These are phyloP conservation scores for Antigone vipio DNA, from an alignment of 2,113 vertebrate genomes.

Conservation along the genomic window DNA sequence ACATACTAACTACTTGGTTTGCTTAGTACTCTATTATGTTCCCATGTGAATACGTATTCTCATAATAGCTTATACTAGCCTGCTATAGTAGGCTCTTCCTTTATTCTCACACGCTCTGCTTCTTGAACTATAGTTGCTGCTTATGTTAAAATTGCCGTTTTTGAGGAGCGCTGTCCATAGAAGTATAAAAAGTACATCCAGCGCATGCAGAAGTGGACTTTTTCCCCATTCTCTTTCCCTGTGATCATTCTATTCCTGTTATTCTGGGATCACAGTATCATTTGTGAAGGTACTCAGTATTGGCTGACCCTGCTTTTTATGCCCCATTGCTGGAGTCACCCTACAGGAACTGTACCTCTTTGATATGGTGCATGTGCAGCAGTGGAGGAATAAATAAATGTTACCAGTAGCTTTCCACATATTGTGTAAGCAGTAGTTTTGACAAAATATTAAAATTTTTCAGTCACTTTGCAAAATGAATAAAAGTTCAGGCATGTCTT, in stretches of 20 bases:
- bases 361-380: not conserved
- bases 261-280: not conserved
- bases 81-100: not conserved
- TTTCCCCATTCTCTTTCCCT: not conserved
- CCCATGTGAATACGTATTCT: not conserved
- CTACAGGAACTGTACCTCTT: not conserved
- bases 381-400: not conserved
- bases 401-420: not conserved
- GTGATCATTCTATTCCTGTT: not conserved
- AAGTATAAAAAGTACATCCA: not conserved
- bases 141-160: not conserved
- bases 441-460: not conserved
- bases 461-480: not conserved
- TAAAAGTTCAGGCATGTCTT: not conserved
- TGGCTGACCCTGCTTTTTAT: not conserved
- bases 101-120: not conserved
- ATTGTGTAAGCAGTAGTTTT: not conserved
- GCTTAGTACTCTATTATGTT: not conserved
- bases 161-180: not conserved
- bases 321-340: not conserved
- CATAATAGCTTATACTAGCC: not conserved
- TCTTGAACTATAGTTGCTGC: not conserved
- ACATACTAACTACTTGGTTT: not conserved
- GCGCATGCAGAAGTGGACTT: not conserved
- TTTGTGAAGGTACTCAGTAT: not conserved